These are phyloP conservation scores for Sebastes steindachneri DNA, from an alignment of 2,797 vertebrate genomes.

Conservation along the genomic window DNA sequence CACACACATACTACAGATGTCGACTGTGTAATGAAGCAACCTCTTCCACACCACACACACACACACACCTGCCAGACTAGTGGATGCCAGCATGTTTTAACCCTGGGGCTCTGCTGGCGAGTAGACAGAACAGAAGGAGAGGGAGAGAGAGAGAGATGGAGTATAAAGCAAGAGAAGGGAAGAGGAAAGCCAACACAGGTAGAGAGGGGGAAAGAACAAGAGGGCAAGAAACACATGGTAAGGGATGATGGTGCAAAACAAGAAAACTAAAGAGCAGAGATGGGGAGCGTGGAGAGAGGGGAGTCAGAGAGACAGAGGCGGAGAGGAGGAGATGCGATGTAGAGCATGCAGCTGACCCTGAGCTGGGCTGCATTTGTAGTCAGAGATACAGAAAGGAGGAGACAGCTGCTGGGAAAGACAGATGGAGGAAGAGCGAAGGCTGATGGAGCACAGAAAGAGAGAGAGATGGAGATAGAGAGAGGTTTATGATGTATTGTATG, in stretches of 20 bases:
- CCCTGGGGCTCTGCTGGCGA: slow-evolving; percentile 62
- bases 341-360: slow-evolving; percentile 45
- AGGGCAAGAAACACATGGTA: slow-evolving; percentile 34
- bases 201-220: slow-evolving; percentile 20
- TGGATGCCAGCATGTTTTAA: slow-evolving; percentile 72
- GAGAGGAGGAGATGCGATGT: slow-evolving; percentile 2
- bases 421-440: slow-evolving; percentile 38
- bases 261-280: slow-evolving; percentile 19
- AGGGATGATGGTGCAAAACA: slow-evolving; percentile 27
- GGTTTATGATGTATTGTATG: slow-evolving; percentile 63
- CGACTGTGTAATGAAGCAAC: slow-evolving; percentile 47
- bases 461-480: slow-evolving; percentile 19
- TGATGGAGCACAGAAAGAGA: slow-evolving; percentile 30
- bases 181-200: slow-evolving; percentile 40
- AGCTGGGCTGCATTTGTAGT: slow-evolving; percentile 48
- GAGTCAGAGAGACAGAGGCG: slow-evolving; percentile 12
- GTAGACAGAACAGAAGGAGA: slow-evolving; percentile 64
- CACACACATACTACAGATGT: slow-evolving; percentile 53
- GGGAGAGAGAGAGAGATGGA: slow-evolving; percentile 26
- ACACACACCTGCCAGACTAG: slow-evolving; percentile 58
- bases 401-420: slow-evolving; percentile 39
- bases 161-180: slow-evolving; percentile 19
- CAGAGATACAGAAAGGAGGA: slow-evolving; percentile 39
- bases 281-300: background rate
- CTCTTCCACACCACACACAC: background rate